Evolutionary conservation across 2,113 vertebrate species (phyloP).

Genomic region (Saccopteryx bilineata): DNA sequence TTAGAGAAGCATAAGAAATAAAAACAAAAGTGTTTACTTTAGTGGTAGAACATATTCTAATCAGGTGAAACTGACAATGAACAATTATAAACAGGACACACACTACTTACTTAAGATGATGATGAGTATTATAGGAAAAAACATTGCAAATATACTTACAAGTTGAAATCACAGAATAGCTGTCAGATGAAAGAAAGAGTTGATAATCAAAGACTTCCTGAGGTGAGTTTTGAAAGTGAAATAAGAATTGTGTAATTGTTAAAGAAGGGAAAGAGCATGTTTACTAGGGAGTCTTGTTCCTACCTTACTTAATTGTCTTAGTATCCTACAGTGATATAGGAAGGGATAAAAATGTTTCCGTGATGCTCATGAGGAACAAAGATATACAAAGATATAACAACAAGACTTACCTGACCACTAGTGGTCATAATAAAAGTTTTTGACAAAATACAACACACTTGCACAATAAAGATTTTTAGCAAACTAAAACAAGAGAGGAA

Average conservation of each 20-base stretch:
- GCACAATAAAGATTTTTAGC: too few species aligned
- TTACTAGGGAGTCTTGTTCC: neutral
- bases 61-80: neutral
- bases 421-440: neutral
- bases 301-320: neutral
- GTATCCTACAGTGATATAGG: neutral
- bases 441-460: too few species aligned
- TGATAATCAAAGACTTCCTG: neutral
- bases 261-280: neutral
- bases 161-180: neutral
- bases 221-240: neutral
- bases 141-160: neutral
- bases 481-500: too few species aligned
- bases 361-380: neutral
- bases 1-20: neutral
- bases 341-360: neutral
- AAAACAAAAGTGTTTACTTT: neutral
- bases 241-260: neutral
- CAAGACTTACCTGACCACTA: accelerated
- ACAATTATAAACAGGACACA: neutral
- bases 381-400: neutral
- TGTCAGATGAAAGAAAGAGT: neutral
- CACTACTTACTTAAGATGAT: neutral
- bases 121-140: neutral
- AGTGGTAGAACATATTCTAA: neutral